Evolutionary conservation across 1,140 invertebrate species (phyloP).

Genomic region (Zophobas morio): DNA sequence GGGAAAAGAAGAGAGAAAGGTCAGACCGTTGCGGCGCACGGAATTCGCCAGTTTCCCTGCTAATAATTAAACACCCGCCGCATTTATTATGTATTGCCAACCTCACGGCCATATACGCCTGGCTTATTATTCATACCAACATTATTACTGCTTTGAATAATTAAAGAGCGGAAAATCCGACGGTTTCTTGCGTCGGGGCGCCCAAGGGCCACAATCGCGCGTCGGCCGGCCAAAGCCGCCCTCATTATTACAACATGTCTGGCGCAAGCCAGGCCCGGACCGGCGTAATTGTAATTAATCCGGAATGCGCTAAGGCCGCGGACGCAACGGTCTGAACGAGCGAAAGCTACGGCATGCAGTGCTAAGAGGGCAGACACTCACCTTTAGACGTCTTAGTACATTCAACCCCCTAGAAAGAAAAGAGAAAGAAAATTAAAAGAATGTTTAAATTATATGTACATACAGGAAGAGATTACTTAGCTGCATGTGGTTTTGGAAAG

Average conservation of each 20-base stretch:
- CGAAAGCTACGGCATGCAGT: conserved; percentile 28
- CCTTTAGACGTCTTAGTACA: conserved; percentile 61
- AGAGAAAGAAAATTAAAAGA: conserved; percentile 60
- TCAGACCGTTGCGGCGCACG: neutral
- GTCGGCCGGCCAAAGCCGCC: conserved; percentile 11
- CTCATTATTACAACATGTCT: conserved; percentile 37
- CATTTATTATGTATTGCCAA: conserved; percentile 61
- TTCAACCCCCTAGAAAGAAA: conserved; percentile 62
- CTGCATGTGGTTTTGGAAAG: conserved; percentile 6
- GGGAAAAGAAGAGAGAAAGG: neutral
- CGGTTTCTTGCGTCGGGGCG: conserved; percentile 48
- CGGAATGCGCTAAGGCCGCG: conserved; percentile 8
- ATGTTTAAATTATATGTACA: conserved; percentile 42
- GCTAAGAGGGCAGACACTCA: conserved; percentile 53
- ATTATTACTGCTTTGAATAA: conserved; percentile 62
- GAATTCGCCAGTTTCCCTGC: conserved; percentile 49
- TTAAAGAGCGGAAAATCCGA: conserved; percentile 52
- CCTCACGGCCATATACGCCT: conserved; percentile 59
- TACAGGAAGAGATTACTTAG: conserved; percentile 34
- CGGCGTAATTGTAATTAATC: conserved; percentile 36
- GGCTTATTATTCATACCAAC: conserved; percentile 63
- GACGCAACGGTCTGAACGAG: conserved; percentile 2
- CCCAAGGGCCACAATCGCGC: conserved; percentile 35
- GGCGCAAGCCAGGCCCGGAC: neutral
- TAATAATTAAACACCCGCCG: conserved; percentile 58